Evolutionary conservation across 2,113 vertebrate genomes (phyloP).

Genomic region (Bothrops jararaca): DNA sequence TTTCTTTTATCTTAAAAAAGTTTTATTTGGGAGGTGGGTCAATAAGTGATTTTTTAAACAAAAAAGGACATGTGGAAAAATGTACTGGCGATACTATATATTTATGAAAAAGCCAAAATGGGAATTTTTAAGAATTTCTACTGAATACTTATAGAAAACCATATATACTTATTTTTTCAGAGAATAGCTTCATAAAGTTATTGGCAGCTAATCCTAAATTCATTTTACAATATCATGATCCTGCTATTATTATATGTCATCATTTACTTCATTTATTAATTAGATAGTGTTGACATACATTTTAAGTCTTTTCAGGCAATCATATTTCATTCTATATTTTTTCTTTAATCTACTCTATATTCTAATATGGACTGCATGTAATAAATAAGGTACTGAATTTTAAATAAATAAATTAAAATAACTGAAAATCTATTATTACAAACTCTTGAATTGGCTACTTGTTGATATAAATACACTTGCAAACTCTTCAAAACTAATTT

Average conservation of each 20-base stretch:
- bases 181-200: neutral
- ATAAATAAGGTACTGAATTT: neutral
- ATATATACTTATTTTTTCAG: neutral
- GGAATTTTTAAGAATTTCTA: neutral
- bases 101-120: neutral
- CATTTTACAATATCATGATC: neutral
- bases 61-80: neutral
- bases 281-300: neutral
- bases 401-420: neutral
- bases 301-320: neutral
- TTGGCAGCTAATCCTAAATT: neutral
- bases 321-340: neutral
- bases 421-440: neutral
- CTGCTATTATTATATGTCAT: neutral
- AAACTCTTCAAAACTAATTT: neutral
- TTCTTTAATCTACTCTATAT: neutral
- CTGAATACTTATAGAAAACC: neutral
- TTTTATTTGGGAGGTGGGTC: neutral
- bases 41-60: neutral
- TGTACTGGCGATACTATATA: neutral
- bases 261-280: neutral
- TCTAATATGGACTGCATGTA: neutral
- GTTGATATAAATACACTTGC: neutral
- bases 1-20: neutral
- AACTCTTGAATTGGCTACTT: neutral